Conservation (phyloP, 1,140 invertebrate species). For the Drosophila busckii region DNA sequence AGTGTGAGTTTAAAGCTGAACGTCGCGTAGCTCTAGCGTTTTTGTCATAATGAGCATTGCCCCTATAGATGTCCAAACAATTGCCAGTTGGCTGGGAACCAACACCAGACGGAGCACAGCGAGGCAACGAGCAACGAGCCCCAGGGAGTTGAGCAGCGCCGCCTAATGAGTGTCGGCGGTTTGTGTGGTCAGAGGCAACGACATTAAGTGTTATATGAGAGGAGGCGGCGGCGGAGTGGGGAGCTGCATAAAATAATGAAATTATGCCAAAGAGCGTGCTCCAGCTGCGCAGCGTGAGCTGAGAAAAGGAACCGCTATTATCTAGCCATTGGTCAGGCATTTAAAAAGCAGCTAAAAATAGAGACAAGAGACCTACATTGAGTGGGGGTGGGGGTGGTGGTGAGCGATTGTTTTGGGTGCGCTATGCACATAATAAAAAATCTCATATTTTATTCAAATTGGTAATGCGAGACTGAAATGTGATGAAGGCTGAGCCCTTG, state of each 20-base stretch:
- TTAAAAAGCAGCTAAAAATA: slow-evolving; percentile 37
- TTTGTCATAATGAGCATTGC: too few relatives aligned
- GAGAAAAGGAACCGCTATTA: slow-evolving; percentile 60
- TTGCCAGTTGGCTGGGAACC: too few relatives aligned
- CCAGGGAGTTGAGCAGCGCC: slow-evolving; percentile 24
- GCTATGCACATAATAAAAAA: slow-evolving; percentile 71
- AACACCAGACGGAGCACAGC: slow-evolving; percentile 29
- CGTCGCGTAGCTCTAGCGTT: too few relatives aligned
- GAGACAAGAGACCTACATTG: not conserved
- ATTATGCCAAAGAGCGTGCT: slow-evolving; percentile 49
- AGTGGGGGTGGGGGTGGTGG: not conserved
- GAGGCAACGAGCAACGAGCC: too few relatives aligned
- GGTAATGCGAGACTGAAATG: slow-evolving; percentile 71
- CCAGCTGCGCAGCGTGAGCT: slow-evolving; percentile 12
- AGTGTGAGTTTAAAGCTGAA: too few relatives aligned
- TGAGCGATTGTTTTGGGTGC: slow-evolving; percentile 9
- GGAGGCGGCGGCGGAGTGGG: not conserved
- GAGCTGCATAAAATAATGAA: slow-evolving; percentile 53
- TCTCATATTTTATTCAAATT: slow-evolving; percentile 78
- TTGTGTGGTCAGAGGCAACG: slow-evolving; percentile 30
- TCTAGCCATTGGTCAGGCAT: slow-evolving; percentile 59
- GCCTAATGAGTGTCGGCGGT: slow-evolving; percentile 68
- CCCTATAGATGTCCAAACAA: too few relatives aligned
- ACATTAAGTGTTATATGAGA: not conserved
- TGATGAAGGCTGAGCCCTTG: too few relatives aligned